Conservation (phyloP, 2,113 vertebrate species). For the Tetrax tetrax region DNA sequence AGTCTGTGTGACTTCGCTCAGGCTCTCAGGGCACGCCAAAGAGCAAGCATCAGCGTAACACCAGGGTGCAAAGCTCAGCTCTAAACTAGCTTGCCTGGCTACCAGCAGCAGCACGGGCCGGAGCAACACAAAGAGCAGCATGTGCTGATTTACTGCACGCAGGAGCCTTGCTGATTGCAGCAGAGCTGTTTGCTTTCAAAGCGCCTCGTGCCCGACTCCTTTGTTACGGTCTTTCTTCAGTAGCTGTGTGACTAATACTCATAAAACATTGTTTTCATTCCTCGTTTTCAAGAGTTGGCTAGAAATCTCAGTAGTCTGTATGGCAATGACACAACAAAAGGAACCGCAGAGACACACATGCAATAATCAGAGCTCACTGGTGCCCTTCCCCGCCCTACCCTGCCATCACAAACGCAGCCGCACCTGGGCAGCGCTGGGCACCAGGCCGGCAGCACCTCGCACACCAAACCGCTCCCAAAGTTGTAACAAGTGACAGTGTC, state of each 20-base stretch:
- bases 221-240: neutral
- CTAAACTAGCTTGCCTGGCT: neutral
- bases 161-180: neutral
- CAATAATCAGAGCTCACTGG: fast-evolving
- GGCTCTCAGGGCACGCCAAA: neutral
- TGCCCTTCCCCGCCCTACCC: neutral
- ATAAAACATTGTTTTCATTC: neutral
- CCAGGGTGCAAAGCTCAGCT: neutral
- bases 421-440: neutral
- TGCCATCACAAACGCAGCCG: fast-evolving
- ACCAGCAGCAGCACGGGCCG: neutral
- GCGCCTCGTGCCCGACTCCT: neutral
- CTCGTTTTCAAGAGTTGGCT: neutral
- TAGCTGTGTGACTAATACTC: neutral
- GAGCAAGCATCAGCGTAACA: neutral
- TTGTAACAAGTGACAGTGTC: neutral
- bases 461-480: neutral
- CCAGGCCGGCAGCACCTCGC: neutral
- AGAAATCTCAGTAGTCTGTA: neutral
- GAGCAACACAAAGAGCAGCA: neutral
- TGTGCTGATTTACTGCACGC: fast-evolving
- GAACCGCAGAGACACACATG: fast-evolving
- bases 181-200: neutral
- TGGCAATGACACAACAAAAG: neutral
- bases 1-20: too few relatives aligned